Evolutionary conservation across 2,113 vertebrate genomes (phyloP).

Genomic region (Daboia siamensis): DNA sequence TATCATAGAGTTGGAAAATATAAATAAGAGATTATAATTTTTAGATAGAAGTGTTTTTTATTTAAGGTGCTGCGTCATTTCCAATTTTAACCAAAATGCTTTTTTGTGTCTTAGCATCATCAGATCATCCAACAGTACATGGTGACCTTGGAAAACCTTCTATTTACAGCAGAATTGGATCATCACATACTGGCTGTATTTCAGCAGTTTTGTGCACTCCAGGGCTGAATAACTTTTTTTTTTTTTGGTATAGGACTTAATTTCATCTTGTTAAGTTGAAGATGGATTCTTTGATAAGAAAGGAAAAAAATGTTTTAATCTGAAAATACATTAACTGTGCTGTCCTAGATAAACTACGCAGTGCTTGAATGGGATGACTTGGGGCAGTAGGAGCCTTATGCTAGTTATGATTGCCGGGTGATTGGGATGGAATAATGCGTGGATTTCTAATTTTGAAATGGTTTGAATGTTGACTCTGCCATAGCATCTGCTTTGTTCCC

Average conservation of each 20-base stretch:
- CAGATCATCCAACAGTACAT: constrained; percentile 98
- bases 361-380: constrained; percentile 40
- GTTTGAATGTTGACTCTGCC: constrained; percentile 60
- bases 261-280: constrained; percentile 29
- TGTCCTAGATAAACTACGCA: constrained; percentile 47
- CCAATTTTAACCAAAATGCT: background rate
- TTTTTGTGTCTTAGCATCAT: constrained; percentile 79
- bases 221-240: constrained; percentile 74
- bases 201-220: constrained; percentile 97
- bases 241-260: constrained; percentile 46
- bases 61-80: background rate
- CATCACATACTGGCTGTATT: constrained; percentile 95
- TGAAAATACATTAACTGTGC: constrained; percentile 50
- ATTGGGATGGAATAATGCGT: constrained; percentile 49
- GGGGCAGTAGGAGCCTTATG: constrained; percentile 58
- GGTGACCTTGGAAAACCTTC: constrained; percentile 95
- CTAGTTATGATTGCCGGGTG: constrained; percentile 45
- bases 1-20: background rate
- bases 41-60: background rate
- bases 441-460: constrained; percentile 59
- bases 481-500: constrained; percentile 49
- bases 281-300: constrained; percentile 45
- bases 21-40: background rate
- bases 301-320: constrained; percentile 47
- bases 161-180: constrained; percentile 96